A percentile compares a stretch with the other conserved stretches of the same genome.
Evolutionary conservation across 2,113 vertebrate species (phyloP).

Genomic region (Heteronetta atricapilla): DNA sequence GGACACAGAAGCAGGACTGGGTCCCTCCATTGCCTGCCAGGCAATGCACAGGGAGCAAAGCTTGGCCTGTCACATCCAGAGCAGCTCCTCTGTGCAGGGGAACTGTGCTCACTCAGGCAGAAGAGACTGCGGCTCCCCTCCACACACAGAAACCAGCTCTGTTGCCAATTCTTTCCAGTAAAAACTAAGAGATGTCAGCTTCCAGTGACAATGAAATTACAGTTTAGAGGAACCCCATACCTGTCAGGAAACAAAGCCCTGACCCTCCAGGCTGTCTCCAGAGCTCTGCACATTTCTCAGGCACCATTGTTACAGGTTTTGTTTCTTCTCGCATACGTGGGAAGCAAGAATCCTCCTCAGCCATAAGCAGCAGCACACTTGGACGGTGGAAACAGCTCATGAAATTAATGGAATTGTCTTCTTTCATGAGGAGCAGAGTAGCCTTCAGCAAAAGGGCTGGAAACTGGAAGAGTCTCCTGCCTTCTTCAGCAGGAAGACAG

Average conservation of each 20-base stretch:
- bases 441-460: background rate
- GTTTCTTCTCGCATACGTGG: background rate
- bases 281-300: background rate
- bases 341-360: background rate
- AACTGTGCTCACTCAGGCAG: background rate
- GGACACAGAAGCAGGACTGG: fast-evolving
- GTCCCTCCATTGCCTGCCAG: fast-evolving
- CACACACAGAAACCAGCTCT: background rate
- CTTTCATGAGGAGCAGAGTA: background rate
- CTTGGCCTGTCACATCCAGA: background rate
- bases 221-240: background rate
- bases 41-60: background rate
- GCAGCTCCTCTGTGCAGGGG: fast-evolving
- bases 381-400: background rate
- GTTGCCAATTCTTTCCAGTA: background rate
- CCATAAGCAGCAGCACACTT: background rate
- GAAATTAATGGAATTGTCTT: background rate
- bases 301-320: background rate
- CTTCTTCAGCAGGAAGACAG: background rate
- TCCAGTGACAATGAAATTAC: background rate
- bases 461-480: background rate
- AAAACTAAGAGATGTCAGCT: background rate
- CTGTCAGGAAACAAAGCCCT: slow-evolving; percentile 13
- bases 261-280: background rate
- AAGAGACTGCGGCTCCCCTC: background rate